Evolutionary conservation across 1,140 invertebrate species (phyloP), one percentile per base, ranked within the genome.

Genomic region (Drosophila suzukii): DNA sequence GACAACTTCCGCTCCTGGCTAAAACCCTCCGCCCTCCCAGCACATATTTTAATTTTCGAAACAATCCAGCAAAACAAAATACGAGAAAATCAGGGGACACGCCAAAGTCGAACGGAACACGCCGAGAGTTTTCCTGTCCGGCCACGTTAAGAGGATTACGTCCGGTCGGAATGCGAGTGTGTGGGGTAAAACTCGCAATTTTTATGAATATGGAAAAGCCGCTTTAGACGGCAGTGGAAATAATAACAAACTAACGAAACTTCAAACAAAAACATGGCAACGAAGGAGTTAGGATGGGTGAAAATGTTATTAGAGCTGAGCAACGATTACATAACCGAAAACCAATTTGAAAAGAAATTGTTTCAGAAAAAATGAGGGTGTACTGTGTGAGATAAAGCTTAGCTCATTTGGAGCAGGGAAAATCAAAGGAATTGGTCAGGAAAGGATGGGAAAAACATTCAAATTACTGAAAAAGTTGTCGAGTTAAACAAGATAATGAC

Each of bases 131-230:
- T 65, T 79, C 51, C 65, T 38, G 58, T 38, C 32, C 58, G 79
- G 65, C 83, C 57, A 82, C 53, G 55, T 51, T 86, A 86, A 86
- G 82, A 73, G 75, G 82, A 88, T 86, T 86, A 86, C 68, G 75
- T 76, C 74, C 79, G 72, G 66, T 56, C 55, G 68, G 34, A 59
- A 72, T 81, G 62, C 55, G 72, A 49, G 36, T 39, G 62, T 56
- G 63, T 46, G 36, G 34, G 74, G 83, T 66, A 67, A 78, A 79
- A 68, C 82, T 82, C 83, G 78, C 82, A 88, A 85, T 88, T 88
- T 86, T 86, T 88, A 86, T 88, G 83, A 88, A 85, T 85, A 85
- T 85, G 83, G 66, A 78, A 88, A 88, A 88, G 82, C 82, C 78
- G 82, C 83, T 86, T 86, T 86, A 63, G 78, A 77, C 75, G 60